Evolutionary conservation across 1,140 invertebrate genomes (phyloP), one percentile per base, ranked within the genome.

Genomic region (Chlorops oryzae): DNA sequence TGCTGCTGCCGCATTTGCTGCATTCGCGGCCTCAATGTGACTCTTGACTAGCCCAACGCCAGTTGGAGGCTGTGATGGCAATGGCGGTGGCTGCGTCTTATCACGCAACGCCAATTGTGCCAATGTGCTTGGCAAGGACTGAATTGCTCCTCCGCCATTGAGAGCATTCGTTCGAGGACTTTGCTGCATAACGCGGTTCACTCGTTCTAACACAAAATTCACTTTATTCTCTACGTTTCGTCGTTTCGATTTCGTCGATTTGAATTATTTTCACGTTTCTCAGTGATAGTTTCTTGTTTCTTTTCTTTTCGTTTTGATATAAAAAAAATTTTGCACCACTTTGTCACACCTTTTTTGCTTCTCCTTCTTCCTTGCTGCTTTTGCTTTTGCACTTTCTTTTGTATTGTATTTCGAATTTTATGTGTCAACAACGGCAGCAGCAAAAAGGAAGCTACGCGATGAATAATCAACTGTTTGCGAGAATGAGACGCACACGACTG

Each of bases 151-250:
- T n/a, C n/a, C n/a, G n/a, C n/a, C 56, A 57, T 57, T 59, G 51
- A 59, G 59, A 44, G 57, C 63, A 56, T 67, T 69, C 53, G 65
- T 54, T 55, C 65, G 61, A 62, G 65, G 65, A 64, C 65, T 69
- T 58, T 68, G 69, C 65, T n/a, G n/a, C n/a, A n/a, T n/a, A n/a
- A n/a, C n/a, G n/a, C n/a, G n/a, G n/a, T n/a, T n/a, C n/a, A n/a
- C n/a, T n/a, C n/a, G n/a, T n/a, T n/a, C n/a, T n/a, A n/a, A n/a
- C n/a, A n/a, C n/a, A n/a, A n/a, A n/a, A n/a, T n/a, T n/a, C n/a
- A n/a, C n/a, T n/a, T n/a, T n/a, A n/a, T n/a, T n/a, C n/a, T n/a
- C n/a, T n/a, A n/a, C n/a, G n/a, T n/a, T n/a, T n/a, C n/a, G n/a
- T n/a, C n/a, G n/a, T n/a, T n/a, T n/a, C n/a, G n/a, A n/a, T n/a